A percentile compares a stretch with the other conserved stretches of the same genome.
Conservation (phyloP, 2,888 invertebrate species). For the Micropterix aruncella region DNA sequence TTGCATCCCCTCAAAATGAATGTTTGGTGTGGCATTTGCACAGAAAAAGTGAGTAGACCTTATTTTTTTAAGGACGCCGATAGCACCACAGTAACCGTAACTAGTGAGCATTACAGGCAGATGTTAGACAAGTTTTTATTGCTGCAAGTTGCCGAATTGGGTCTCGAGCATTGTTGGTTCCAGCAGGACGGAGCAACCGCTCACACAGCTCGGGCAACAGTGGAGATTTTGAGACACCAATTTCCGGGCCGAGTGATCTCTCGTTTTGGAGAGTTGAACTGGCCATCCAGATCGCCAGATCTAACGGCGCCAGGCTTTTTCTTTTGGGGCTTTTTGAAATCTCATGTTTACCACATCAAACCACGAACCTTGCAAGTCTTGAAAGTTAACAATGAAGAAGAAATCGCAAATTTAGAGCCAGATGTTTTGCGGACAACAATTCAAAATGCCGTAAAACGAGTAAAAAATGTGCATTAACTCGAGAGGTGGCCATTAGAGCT, state of each 20-base stretch:
- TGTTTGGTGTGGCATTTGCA: not conserved
- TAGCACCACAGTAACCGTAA: constrained; percentile 11
- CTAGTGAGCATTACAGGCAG: not conserved
- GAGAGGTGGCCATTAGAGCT: too few relatives aligned
- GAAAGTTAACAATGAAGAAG: too few relatives aligned
- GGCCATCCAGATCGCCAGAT: too few relatives aligned
- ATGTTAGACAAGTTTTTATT: not conserved
- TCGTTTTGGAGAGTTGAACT: not conserved
- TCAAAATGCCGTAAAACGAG: too few relatives aligned
- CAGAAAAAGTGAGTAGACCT: constrained; percentile 12
- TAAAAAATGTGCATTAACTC: too few relatives aligned
- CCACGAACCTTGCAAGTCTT: too few relatives aligned
- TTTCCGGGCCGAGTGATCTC: not conserved
- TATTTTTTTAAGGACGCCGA: constrained; percentile 13
- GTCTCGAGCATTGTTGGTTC: not conserved
- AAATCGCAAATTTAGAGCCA: too few relatives aligned
- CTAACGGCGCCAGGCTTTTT: too few relatives aligned
- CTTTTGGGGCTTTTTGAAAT: too few relatives aligned
- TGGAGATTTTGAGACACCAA: not conserved
- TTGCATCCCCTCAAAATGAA: not conserved
- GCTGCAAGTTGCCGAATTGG: not conserved
- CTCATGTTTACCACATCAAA: too few relatives aligned
- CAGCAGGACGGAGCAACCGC: not conserved
- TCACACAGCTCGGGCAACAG: not conserved
- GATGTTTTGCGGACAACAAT: too few relatives aligned